Conservation (phyloP, 2,888 invertebrate species). For the Chelonus formosanus region DNA sequence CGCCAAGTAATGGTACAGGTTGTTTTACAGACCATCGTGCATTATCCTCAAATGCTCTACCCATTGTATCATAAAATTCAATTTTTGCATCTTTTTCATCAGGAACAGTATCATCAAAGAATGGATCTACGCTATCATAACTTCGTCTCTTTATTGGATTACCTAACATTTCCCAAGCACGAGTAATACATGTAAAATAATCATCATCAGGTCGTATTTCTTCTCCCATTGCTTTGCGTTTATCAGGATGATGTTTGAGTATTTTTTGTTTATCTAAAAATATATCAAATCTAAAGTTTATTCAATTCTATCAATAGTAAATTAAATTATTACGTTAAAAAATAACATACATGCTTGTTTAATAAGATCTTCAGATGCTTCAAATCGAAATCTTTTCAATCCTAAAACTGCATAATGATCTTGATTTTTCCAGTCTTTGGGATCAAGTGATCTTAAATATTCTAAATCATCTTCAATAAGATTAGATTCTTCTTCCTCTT, state of each 20-base stretch:
- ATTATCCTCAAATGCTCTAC: conserved; percentile 78
- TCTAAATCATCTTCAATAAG: conserved; percentile 79
- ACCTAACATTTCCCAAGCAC: conserved; percentile 92
- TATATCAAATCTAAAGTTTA: not conserved
- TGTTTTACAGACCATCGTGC: conserved; percentile 91
- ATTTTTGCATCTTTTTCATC: conserved; percentile 78
- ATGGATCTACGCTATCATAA: conserved; percentile 96
- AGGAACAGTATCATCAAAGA: conserved; percentile 90
- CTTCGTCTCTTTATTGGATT: conserved; percentile 83
- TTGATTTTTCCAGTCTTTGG: conserved; percentile 97
- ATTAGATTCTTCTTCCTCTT: conserved; percentile 63
- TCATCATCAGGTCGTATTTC: conserved; percentile 90
- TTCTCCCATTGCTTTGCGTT: conserved; percentile 90
- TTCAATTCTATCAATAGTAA: no score
- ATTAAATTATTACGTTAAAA: not conserved
- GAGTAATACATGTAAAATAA: conserved; percentile 98
- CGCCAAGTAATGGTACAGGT: conserved; percentile 85
- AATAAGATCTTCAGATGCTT: conserved; percentile 92
- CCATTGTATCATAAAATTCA: conserved; percentile 76
- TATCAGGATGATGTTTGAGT: conserved; percentile 97
- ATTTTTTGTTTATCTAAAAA: conserved; percentile 78
- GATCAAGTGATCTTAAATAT: conserved; percentile 88
- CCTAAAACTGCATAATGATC: conserved; percentile 98
- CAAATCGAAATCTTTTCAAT: conserved; percentile 80
- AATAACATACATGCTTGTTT: conserved; percentile 85